Evolutionary conservation across 2,888 invertebrate species (phyloP).

Genomic region (Ommatoiulus sabulosus): DNA sequence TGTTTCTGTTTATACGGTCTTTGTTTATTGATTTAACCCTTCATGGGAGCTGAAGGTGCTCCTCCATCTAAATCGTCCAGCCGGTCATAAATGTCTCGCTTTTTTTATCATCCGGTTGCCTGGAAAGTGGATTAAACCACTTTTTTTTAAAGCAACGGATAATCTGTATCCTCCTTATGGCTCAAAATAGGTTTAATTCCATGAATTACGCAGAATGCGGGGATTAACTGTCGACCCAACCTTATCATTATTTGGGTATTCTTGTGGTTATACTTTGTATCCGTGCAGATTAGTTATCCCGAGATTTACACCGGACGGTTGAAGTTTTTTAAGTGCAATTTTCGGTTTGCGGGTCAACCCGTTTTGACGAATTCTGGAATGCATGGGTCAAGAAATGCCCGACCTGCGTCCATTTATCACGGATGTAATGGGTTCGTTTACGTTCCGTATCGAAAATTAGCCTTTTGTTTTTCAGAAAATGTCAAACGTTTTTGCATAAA

Average conservation of each 20-base stretch:
- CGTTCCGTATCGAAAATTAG: background rate
- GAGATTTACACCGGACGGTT: background rate
- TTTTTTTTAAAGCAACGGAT: too few relatives aligned
- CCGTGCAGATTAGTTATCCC: background rate
- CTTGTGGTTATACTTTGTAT: background rate
- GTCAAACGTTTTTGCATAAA: background rate
- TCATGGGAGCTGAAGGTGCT: background rate
- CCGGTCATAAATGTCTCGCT: background rate
- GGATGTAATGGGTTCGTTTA: background rate
- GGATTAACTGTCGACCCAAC: background rate
- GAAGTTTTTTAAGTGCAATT: too few relatives aligned
- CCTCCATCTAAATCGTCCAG: background rate
- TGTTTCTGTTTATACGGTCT: background rate
- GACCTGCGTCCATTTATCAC: background rate
- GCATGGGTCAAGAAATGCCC: background rate
- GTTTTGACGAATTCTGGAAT: background rate
- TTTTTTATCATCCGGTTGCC: background rate
- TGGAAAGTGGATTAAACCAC: background rate
- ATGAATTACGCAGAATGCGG: background rate
- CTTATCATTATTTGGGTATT: background rate
- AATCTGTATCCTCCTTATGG: background rate
- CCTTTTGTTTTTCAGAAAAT: background rate
- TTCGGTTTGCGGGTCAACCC: background rate
- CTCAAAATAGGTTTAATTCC: slow-evolving; percentile 1
- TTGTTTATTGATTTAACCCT: slow-evolving; percentile 34